Percentiles rank a stretch among this genome's conserved stretches.
These are phyloP conservation scores for Dasysyrphus tricinctus DNA, from an alignment of 2,888 invertebrate species.

Conservation along the genomic window DNA sequence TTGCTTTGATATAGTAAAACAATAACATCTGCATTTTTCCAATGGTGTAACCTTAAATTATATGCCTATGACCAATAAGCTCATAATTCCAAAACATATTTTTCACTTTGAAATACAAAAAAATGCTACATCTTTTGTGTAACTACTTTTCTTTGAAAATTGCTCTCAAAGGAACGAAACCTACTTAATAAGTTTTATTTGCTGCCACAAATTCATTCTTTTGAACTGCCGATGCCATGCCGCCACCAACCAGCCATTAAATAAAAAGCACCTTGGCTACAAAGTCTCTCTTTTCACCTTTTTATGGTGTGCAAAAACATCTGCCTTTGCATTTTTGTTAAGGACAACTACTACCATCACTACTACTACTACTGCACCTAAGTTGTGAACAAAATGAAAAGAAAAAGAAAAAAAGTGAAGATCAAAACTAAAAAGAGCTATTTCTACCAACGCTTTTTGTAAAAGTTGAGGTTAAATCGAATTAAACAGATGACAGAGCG, in stretches of 20 bases:
- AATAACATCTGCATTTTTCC: too few relatives aligned
- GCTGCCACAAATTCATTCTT: constrained; percentile 27
- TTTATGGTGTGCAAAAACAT: constrained; percentile 16
- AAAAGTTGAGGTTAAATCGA: constrained; percentile 28
- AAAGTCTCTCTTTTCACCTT: neutral
- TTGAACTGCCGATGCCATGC: too few relatives aligned
- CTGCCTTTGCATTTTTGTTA: constrained; percentile 10
- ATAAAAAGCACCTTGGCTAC: constrained; percentile 1
- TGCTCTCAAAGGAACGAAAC: neutral
- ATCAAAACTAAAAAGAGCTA: constrained; percentile 14
- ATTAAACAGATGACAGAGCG: constrained; percentile 39
- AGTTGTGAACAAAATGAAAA: neutral
- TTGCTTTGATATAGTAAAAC: too few relatives aligned
- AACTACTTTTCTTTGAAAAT: neutral
- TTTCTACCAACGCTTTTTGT: neutral
- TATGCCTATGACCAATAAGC: too few relatives aligned
- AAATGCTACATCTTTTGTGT: neutral
- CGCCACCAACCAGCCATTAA: constrained; percentile 5
- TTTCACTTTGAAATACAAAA: neutral
- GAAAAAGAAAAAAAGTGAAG: neutral
- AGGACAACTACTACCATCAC: neutral
- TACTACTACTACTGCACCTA: neutral
- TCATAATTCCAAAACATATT: neutral
- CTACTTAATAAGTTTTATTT: constrained; percentile 29
- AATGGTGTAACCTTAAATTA: too few relatives aligned